A percentile compares a stretch with the other conserved stretches of the same genome.
Evolutionary conservation across 2,797 vertebrate species (phyloP).

Genomic region (Fringilla coelebs): DNA sequence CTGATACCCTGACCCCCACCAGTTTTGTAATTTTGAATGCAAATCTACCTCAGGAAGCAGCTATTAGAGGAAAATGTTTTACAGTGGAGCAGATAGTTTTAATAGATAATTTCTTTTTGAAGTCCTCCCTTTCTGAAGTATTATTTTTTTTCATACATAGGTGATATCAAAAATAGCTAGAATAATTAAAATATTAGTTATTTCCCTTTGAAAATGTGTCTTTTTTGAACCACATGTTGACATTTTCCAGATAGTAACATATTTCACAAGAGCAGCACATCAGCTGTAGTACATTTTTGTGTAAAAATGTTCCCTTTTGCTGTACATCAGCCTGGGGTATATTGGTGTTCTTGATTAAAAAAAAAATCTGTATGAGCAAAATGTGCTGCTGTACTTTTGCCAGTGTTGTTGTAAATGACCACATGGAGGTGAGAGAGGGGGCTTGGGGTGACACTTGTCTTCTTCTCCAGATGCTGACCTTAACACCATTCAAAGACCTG

Average conservation of each 20-base stretch:
- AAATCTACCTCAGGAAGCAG: not conserved
- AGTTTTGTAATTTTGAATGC: not conserved
- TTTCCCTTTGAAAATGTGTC: not conserved
- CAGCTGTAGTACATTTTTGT: not conserved
- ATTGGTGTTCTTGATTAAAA: not conserved
- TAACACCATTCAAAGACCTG: not conserved
- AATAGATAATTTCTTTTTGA: not conserved
- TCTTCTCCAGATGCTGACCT: not conserved
- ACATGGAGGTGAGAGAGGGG: not conserved
- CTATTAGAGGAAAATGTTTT: not conserved
- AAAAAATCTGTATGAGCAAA: not conserved
- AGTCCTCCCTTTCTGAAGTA: not conserved
- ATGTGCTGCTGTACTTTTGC: not conserved
- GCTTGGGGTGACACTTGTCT: not conserved
- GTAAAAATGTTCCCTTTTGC: not conserved
- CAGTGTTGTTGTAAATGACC: not conserved
- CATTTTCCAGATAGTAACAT: not conserved
- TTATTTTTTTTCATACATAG: not conserved
- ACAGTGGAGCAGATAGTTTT: not conserved
- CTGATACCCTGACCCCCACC: not conserved
- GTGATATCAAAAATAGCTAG: not conserved
- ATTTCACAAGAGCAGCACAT: not conserved
- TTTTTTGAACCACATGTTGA: not conserved
- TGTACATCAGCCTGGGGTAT: not conserved
- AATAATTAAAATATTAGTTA: not conserved